These are phyloP conservation scores for Corythornis leucogaster DNA, from an alignment of 2,797 vertebrate genomes.

Conservation along the genomic window DNA sequence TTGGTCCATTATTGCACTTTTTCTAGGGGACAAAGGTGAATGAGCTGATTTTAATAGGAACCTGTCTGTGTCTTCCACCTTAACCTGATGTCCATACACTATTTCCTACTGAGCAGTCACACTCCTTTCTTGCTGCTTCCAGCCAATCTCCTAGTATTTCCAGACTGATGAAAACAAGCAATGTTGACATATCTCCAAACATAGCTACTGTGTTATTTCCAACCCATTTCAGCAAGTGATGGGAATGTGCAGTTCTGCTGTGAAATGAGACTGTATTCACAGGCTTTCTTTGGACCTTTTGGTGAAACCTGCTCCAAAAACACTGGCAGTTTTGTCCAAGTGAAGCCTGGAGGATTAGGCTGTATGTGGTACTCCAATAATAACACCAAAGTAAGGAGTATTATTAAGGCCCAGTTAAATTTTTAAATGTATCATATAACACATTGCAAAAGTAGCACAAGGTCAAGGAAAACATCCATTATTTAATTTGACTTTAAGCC, in stretches of 20 bases:
- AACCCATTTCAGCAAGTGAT: fast-evolving
- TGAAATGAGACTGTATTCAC: neutral
- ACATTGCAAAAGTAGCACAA: constrained; percentile 41
- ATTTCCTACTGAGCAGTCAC: neutral
- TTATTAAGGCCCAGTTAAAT: constrained; percentile 40
- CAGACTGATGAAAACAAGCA: constrained; percentile 16
- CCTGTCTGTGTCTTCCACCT: neutral
- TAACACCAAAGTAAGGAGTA: constrained; percentile 31
- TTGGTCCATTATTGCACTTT: neutral
- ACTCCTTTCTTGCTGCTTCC: neutral
- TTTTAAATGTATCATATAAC: constrained; percentile 35
- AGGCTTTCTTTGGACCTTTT: constrained; percentile 36
- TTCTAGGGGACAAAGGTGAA: neutral
- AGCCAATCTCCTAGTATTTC: neutral
- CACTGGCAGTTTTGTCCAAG: constrained; percentile 31
- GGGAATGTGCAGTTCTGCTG: neutral
- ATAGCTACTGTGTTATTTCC: neutral
- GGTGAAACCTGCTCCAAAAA: constrained; percentile 4
- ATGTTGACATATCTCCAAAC: neutral
- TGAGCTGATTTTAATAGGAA: neutral
- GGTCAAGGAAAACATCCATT: constrained; percentile 61
- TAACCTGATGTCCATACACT: neutral
- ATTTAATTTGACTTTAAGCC: constrained; percentile 60
- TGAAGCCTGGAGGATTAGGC: neutral
- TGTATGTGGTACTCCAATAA: constrained; percentile 40